Conservation (phyloP, 2,888 invertebrate genomes). For the Troides helena region DNA sequence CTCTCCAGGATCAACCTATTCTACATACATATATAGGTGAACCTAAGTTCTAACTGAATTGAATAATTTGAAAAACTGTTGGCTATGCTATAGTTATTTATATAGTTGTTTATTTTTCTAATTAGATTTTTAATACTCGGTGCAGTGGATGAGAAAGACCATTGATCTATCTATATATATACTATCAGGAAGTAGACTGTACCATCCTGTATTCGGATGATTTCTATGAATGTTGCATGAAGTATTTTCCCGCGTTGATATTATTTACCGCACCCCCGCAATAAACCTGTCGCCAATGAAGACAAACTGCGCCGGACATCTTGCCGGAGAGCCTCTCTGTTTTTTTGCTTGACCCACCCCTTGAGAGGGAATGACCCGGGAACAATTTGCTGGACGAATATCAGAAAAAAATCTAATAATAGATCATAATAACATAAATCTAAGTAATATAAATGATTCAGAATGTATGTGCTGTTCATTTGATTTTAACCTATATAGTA, state of each 20-base stretch:
- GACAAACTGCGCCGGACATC: conserved; percentile 52
- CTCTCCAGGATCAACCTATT: too few relatives aligned
- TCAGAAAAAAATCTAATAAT: conserved; percentile 14
- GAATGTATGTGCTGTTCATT: background rate
- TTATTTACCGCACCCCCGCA: conserved; percentile 72
- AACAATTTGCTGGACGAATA: conserved; percentile 18
- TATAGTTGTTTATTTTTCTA: too few relatives aligned
- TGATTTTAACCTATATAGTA: background rate
- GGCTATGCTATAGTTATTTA: too few relatives aligned
- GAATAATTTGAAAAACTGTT: too few relatives aligned
- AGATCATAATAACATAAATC: conserved; percentile 5
- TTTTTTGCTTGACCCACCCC: conserved; percentile 70
- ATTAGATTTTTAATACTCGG: too few relatives aligned
- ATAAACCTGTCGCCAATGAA: conserved; percentile 72
- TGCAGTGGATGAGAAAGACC: too few relatives aligned
- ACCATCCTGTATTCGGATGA: conserved; percentile 49
- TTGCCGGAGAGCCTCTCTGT: conserved; percentile 36
- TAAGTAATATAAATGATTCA: conserved; percentile 6
- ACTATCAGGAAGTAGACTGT: too few relatives aligned
- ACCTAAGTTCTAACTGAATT: too few relatives aligned
- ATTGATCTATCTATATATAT: too few relatives aligned
- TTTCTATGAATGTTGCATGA: conserved; percentile 76
- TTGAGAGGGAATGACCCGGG: conserved; percentile 19
- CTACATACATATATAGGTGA: too few relatives aligned
- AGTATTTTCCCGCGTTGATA: conserved; percentile 66